phyloP scores from a whole-genome alignment of 1,140 invertebrate genomes.

The Ephestia elutella region DNA sequence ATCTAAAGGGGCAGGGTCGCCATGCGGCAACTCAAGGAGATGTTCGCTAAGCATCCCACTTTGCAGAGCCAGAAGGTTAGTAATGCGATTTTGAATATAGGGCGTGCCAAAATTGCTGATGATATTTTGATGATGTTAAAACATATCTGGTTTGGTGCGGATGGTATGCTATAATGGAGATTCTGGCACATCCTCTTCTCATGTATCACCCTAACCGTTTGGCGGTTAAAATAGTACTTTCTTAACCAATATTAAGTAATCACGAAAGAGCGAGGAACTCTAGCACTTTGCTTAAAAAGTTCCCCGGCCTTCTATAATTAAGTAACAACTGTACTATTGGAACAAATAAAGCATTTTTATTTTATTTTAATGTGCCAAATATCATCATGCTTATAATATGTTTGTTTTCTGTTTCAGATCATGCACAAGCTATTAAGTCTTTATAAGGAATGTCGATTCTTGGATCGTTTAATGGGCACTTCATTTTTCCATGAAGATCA shows the following conservation, averaged over 20 bases:
- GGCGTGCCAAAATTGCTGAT: conserved; percentile 45
- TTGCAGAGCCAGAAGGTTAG: conserved; percentile 78
- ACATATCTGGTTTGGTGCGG: too few relatives aligned
- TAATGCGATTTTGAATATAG: conserved; percentile 34
- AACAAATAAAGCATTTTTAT: not conserved
- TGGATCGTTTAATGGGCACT: conserved; percentile 89
- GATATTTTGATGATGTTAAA: too few relatives aligned
- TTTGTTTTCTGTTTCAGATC: conserved; percentile 59
- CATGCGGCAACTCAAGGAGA: conserved; percentile 83
- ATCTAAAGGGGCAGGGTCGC: conserved; percentile 85
- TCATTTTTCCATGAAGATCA: conserved; percentile 89
- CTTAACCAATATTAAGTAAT: too few relatives aligned
- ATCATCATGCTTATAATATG: not conserved
- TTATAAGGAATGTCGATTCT: conserved; percentile 89
- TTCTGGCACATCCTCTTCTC: too few relatives aligned
- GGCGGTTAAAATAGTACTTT: too few relatives aligned
- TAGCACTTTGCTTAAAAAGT: too few relatives aligned
- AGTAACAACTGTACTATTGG: too few relatives aligned
- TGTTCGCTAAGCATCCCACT: conserved; percentile 83
- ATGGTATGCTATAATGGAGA: too few relatives aligned
- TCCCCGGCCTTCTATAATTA: too few relatives aligned
- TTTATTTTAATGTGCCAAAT: not conserved
- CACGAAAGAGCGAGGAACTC: too few relatives aligned
- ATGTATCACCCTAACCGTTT: too few relatives aligned
- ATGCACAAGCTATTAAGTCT: conserved; percentile 87